Percentiles rank a stretch among this genome's conserved stretches.
These are phyloP conservation scores for Drosophila triauraria DNA, from an alignment of 1,140 invertebrate species.

Conservation along the genomic window DNA sequence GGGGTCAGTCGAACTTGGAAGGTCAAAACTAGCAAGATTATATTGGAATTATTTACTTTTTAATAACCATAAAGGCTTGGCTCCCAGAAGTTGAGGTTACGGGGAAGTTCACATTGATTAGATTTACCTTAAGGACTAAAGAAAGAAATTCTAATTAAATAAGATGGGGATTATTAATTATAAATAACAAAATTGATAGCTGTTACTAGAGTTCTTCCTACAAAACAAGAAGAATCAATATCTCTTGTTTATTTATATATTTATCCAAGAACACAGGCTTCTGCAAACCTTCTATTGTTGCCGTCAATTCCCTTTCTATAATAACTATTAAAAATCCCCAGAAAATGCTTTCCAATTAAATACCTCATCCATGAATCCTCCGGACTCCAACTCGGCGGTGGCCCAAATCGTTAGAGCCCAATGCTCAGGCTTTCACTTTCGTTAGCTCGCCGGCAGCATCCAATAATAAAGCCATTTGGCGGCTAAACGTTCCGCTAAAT, in stretches of 20 bases:
- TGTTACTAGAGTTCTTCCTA: too few species aligned
- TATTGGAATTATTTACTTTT: conserved; percentile 8
- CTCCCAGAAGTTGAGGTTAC: background rate
- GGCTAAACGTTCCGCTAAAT: conserved; percentile 74
- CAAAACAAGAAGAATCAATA: too few species aligned
- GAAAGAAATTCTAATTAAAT: background rate
- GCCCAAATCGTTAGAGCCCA: conserved; percentile 31
- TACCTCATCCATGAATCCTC: background rate
- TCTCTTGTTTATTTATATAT: too few species aligned
- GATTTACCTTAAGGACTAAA: too few species aligned
- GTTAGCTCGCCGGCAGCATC: conserved; percentile 46
- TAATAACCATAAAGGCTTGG: too few species aligned
- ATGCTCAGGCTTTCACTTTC: conserved; percentile 66
- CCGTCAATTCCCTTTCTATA: too few species aligned
- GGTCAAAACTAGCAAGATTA: background rate
- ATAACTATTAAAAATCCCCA: background rate
- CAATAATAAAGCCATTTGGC: conserved; percentile 77
- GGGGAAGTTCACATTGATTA: background rate
- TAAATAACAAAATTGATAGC: too few species aligned
- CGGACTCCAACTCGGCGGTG: background rate
- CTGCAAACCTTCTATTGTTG: too few species aligned
- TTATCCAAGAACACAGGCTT: too few species aligned
- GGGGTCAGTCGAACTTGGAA: background rate
- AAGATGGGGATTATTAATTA: too few species aligned
- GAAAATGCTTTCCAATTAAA: background rate